Conservation (phyloP, 2,797 vertebrate genomes). For the Apogon talboti region DNA sequence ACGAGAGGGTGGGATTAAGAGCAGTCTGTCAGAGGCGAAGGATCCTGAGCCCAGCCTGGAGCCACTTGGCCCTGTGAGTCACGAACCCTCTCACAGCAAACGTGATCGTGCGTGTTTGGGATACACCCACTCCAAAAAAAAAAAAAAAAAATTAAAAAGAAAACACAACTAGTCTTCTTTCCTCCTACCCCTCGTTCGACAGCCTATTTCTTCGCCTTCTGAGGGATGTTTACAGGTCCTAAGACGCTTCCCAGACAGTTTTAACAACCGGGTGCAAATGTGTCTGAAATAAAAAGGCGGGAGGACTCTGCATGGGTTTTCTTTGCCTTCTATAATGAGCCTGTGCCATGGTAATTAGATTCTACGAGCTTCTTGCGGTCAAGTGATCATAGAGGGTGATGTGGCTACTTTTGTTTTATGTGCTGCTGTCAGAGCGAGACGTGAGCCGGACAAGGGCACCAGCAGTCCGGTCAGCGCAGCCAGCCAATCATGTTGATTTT, state of each 20-base stretch:
- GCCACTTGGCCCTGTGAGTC: conserved; percentile 75
- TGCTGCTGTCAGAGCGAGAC: conserved; percentile 33
- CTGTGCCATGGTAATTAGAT: conserved; percentile 42
- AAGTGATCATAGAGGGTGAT: conserved; percentile 52
- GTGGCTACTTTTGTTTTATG: conserved; percentile 61
- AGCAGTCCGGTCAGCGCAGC: conserved; percentile 3
- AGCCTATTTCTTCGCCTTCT: not conserved
- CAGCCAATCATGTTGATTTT: conserved; percentile 41
- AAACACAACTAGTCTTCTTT: conserved; percentile 46
- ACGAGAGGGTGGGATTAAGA: conserved; percentile 64
- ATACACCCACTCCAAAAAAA: conserved; percentile 62
- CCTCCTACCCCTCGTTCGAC: conserved; percentile 50
- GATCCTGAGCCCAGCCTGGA: conserved; percentile 71
- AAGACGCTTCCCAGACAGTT: conserved; percentile 59
- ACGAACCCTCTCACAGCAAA: conserved; percentile 73
- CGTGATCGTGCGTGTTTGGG: conserved; percentile 71
- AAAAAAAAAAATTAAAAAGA: not conserved
- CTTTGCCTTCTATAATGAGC: conserved; percentile 47
- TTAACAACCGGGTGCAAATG: conserved; percentile 70
- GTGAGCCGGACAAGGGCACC: conserved; percentile 25
- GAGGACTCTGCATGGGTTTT: conserved; percentile 32
- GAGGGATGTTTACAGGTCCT: conserved; percentile 44
- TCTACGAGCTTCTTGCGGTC: conserved; percentile 37
- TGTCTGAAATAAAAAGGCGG: conserved; percentile 54
- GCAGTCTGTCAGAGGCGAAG: conserved; percentile 68